Base-by-base conservation (phyloP, 2,797 vertebrate species). In the Acanthurus leucopareius region DNA sequence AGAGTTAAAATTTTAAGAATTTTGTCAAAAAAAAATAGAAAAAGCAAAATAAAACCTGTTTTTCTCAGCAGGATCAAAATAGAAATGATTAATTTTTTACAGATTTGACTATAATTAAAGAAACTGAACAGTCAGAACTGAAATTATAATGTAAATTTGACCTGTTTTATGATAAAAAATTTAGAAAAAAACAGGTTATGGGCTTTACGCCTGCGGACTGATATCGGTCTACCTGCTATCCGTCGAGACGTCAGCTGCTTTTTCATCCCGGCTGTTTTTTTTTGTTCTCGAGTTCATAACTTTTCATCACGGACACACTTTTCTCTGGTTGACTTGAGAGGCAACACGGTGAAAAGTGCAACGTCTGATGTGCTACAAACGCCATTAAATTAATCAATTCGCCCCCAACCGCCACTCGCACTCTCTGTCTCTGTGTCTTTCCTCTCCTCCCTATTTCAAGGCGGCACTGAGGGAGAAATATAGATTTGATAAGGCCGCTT, bases 331-430 rank as follows among this genome's bases (percentile, higher is more conserved):
- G 75, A 87, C 77, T 81, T 69, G 54, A 73, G 77, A 77, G 72
- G 60, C 69, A 59, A 59, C 76, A 22, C 72, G 54, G 66, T 40
- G 75, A 70, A 79, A 77, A 83, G 69, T 44, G 67, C 13, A 17
- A 32, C 20, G 42, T 86, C 52, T 77, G 70, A 90, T 83, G 81
- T 84, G 80, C 51, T 68, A 73, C 65, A 77, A 88, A 84, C 54
- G 3, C 82, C 77, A 79, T 91, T 86, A 89, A 90, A 86, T 87
- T 35, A 84, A 89, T 90, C 88, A 73, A 67, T 84, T 78, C 2
- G 40, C 69, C 63, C 62, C 69, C 22, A 13, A 61, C 59, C 45
- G 16, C 64, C 6, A 1, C 44, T 52, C 71, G 56, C 75, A 0
- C 69, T 70, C 74, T 5, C 54, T 35, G 19, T 58, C 25, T 51